Base-by-base conservation (phyloP, 1,140 invertebrate genomes). In the Tetranychus urticae region DNA sequence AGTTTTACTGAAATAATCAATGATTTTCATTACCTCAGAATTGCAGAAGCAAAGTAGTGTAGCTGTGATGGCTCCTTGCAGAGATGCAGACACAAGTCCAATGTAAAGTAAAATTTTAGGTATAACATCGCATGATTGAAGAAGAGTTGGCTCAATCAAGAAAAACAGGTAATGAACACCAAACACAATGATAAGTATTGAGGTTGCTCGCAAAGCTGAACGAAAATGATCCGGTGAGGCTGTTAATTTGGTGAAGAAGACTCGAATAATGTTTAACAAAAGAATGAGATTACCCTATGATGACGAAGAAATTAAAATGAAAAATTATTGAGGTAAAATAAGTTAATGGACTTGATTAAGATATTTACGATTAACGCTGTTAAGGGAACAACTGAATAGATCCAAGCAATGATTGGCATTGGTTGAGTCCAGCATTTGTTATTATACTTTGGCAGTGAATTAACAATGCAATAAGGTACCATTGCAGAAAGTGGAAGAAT, bases 121-220 rank as follows among this genome's bases (percentile, higher is more conserved):
- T 69, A 69, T 65, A 75, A 75, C 5, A 69, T 58, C 42, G 73
- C 70, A 36, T 66, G 69, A 71, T 7, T 67, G 61, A 61, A 73
- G 74, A 23, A 66, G 66, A 14, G 66, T 67, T 35, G 56, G 60
- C 1, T 61, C 62, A 1, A 74, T 72, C 42, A 77, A 66, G 66
- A 79, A 79, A 37, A 79, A 67, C n/a, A 77, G 67, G 58, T 77
- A 73, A 61, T 80, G 78, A 13, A 79, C 70, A 4, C 78, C 78
- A 66, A 80, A 79, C 48, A 80, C 68, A 1, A 78, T 78, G 35
- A 80, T 71, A 37, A 80, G 68, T 34, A 80, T 71, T 58, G 78
- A 66, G 4, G 77, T 78, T 2, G 77, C 78, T 36, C 77, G 71
- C 14, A 80, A 72, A 6, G 77, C 77, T 69, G 77, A 76, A 66